Conservation (phyloP, 2,797 vertebrate species). For the Lateolabrax maculatus region DNA sequence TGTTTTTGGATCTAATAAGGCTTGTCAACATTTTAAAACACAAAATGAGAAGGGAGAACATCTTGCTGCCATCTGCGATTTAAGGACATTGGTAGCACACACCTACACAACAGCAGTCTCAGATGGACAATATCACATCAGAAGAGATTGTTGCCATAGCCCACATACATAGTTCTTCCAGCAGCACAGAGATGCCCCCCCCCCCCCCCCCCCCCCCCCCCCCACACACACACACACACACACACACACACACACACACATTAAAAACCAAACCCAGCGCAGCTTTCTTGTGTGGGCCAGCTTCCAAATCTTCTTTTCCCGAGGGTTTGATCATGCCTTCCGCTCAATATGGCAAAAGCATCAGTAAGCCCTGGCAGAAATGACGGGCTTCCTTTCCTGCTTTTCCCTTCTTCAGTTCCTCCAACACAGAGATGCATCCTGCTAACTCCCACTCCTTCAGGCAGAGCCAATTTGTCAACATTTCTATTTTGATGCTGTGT, state of each 20-base stretch:
- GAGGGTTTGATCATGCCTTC: slow-evolving; percentile 74
- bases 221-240: slow-evolving; percentile 23
- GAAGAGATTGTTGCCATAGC: slow-evolving; percentile 53
- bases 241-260: slow-evolving; percentile 21
- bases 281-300: slow-evolving; percentile 59
- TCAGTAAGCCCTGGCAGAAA: slow-evolving; percentile 74
- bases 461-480: slow-evolving; percentile 74
- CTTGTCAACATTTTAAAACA: slow-evolving; percentile 41
- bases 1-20: slow-evolving; percentile 63
- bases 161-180: slow-evolving; percentile 53
- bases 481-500: slow-evolving; percentile 63
- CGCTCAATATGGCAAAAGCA: slow-evolving; percentile 78
- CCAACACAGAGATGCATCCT: slow-evolving; percentile 67
- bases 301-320: slow-evolving; percentile 63
- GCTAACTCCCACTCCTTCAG: slow-evolving; percentile 74
- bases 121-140: slow-evolving; percentile 62
- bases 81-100: slow-evolving; percentile 64
- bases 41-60: slow-evolving; percentile 38
- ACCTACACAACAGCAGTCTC: slow-evolving; percentile 70
- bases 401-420: slow-evolving; percentile 61
- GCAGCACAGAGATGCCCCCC: slow-evolving; percentile 37
- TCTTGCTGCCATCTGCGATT: slow-evolving; percentile 60
- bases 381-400: slow-evolving; percentile 57
- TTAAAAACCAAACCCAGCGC: slow-evolving; percentile 32
- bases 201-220: too few relatives aligned